These are phyloP conservation scores for Baccha elongata DNA, from an alignment of 2,888 invertebrate species.

Conservation along the genomic window DNA sequence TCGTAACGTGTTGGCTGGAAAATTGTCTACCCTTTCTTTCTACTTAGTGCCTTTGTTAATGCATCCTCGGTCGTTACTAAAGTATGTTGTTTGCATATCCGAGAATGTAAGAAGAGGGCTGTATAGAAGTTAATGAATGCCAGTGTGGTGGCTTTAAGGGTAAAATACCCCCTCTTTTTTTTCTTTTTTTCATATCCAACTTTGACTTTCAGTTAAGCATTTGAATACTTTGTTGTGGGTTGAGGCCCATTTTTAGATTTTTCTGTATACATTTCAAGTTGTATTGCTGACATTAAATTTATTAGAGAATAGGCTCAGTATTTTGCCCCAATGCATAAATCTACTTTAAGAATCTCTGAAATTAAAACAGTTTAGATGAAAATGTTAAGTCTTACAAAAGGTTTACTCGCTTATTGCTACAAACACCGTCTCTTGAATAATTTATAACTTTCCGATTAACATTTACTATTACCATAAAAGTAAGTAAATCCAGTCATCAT, in stretches of 20 bases:
- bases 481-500: neutral
- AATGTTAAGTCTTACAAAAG: no score
- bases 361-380: no score
- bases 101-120: neutral
- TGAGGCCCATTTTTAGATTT: no score
- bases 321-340: no score
- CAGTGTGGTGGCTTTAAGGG: conserved; percentile 36
- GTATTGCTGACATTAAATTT: no score
- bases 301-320: no score
- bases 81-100: conserved; percentile 39
- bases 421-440: neutral
- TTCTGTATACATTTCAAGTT: no score
- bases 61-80: conserved; percentile 29
- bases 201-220: conserved; percentile 3
- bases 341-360: no score
- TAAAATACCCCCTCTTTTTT: conserved; percentile 21
- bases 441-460: neutral
- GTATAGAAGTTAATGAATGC: conserved; percentile 36
- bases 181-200: neutral
- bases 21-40: conserved; percentile 41
- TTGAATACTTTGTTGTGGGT: conserved; percentile 27
- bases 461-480: neutral
- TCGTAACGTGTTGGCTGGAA: conserved; percentile 55
- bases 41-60: conserved; percentile 44
- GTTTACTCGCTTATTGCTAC: neutral